A percentile compares a stretch with the other conserved stretches of the same genome.
Evolutionary conservation across 53 echinoderm and acorn worm species (phyloP).

Genomic region (Holothuria leucospilota): DNA sequence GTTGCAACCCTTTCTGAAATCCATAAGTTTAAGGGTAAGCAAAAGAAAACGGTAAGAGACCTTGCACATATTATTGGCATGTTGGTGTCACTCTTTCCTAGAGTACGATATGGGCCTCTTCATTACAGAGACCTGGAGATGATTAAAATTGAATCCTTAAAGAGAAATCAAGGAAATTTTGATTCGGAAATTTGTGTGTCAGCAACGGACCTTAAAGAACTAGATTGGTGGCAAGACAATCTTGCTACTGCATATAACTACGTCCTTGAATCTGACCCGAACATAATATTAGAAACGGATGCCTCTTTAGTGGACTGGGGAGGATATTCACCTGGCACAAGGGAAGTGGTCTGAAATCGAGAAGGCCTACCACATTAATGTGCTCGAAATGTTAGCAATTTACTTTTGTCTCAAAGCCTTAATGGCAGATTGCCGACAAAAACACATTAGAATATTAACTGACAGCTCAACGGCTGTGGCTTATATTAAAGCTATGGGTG

Average conservation of each 20-base stretch:
- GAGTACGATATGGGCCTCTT: constrained; percentile 5
- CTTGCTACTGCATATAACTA: too few species aligned
- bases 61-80: too few species aligned
- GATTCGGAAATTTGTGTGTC: too few species aligned
- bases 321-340: not conserved
- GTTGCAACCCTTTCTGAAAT: not conserved
- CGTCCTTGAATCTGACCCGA: too few species aligned
- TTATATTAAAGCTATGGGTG: constrained; percentile 22
- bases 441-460: too few species aligned
- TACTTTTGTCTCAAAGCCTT: constrained; percentile 5
- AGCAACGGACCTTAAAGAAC: not conserved
- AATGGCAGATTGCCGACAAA: not conserved
- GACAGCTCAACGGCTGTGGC: too few species aligned
- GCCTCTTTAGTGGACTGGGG: constrained; percentile 27
- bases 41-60: too few species aligned
- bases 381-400: constrained; percentile 19
- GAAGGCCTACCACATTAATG: constrained; percentile 1
- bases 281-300: too few species aligned
- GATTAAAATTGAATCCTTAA: not conserved
- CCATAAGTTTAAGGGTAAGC: not conserved
- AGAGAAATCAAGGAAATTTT: not conserved
- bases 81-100: constrained; percentile 24
- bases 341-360: constrained; percentile 9
- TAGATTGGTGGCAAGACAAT: constrained; percentile 30
- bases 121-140: too few species aligned